Percentiles rank a stretch among this genome's conserved stretches.
Conservation (phyloP, 2,113 vertebrate genomes). For the Sialia sialis region DNA sequence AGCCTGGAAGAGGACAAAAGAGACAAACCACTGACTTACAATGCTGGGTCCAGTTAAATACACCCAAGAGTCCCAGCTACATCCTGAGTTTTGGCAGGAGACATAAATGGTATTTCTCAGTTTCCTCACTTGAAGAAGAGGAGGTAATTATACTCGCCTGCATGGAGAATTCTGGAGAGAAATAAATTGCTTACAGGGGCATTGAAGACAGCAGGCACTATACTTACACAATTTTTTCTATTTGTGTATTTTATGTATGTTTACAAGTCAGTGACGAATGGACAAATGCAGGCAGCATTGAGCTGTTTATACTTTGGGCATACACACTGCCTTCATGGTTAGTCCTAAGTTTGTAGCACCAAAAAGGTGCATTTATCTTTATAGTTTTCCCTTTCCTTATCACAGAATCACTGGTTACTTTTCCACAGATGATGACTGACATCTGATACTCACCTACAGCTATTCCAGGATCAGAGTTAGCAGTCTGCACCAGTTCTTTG, state of each 20-base stretch:
- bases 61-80: background rate
- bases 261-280: background rate
- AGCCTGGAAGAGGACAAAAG: conserved; percentile 72
- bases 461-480: conserved; percentile 96
- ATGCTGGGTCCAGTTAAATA: too few relatives aligned
- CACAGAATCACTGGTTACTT: background rate
- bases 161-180: background rate
- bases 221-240: background rate
- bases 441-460: conserved; percentile 86
- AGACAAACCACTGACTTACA: background rate
- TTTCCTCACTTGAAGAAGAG: background rate
- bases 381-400: background rate
- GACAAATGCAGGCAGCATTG: background rate
- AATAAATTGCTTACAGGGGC: background rate
- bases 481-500: conserved; percentile 96
- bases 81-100: background rate
- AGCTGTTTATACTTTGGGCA: background rate
- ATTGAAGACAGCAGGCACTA: background rate
- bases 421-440: background rate
- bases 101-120: background rate
- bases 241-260: background rate
- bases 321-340: accelerated
- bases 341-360: background rate
- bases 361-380: background rate
- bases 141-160: background rate